Base-by-base conservation (phyloP, 1,140 invertebrate genomes). In the Nasonia giraulti region DNA sequence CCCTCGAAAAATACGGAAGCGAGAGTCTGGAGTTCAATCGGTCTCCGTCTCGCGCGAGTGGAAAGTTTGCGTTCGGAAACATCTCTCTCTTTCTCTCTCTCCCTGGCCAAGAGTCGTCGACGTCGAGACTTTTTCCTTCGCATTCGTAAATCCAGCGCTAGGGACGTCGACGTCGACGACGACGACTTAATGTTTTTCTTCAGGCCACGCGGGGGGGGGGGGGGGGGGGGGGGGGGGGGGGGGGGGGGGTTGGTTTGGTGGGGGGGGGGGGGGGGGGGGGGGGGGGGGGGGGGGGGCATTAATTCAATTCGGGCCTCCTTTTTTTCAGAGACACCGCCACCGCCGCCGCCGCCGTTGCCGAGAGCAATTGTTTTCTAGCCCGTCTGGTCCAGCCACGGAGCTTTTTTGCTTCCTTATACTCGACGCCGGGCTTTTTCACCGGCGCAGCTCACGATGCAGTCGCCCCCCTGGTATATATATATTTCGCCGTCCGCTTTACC, bases 401-500 rank as follows among this genome's bases (percentile, higher is more conserved):
- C 17, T 55, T 55, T 55, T 85, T 80, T n/a, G 7, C 62, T 47
- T 11, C 47, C 44, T 66, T 66, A 37, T 37, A 8, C 40, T n/a
- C 62, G 62, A 66, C 62, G 62, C 17, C 62, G 40, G 27, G 66
- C 69, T 86, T 80, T 81, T 23, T 84, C 27, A 74, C 69, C n/a
- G 62, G 75, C 80, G 27, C 27, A 27, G 27, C 40, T 79, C 44
- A 17, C 23, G 7, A 6, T 44, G n/a, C 71, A 23, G 66, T 80
- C 73, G 40, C 7, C 27, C 27, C 27, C 27, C 27, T 27, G 40
- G 40, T 37, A n/a, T n/a, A n/a, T n/a, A n/a, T n/a, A 69, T 78
- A 88, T 89, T 90, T 90, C 89, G 87, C 89, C 40, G 47, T 85
- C 80, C 68, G 37, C 66, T 91, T 91, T 89, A 90, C 87, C 89